Conservation (phyloP, 2,888 invertebrate genomes). For the Capitulum mitella region DNA sequence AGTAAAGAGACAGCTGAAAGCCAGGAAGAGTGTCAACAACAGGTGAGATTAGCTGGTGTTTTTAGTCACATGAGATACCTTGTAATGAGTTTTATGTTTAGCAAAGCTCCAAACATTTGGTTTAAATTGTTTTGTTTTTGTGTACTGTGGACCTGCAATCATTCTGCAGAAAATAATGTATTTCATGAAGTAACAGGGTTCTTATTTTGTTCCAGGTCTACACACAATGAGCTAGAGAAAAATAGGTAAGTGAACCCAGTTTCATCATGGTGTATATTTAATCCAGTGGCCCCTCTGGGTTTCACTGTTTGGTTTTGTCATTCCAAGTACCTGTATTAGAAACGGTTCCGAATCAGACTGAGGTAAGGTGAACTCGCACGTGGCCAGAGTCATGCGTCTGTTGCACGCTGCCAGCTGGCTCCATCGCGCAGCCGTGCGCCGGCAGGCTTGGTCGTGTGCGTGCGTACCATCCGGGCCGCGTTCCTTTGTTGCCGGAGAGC, state of each 20-base stretch:
- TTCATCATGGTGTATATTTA: not conserved
- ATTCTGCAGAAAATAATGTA: too few relatives aligned
- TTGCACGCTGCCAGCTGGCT: not conserved
- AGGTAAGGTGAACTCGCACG: not conserved
- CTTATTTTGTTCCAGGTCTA: not conserved
- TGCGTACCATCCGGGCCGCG: not conserved
- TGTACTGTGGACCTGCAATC: too few relatives aligned
- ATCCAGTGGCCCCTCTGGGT: too few relatives aligned
- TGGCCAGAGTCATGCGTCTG: not conserved
- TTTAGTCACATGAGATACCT: too few relatives aligned
- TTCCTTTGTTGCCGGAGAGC: not conserved
- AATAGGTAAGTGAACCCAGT: not conserved
- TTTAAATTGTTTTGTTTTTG: too few relatives aligned
- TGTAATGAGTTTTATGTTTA: too few relatives aligned
- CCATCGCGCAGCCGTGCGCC: not conserved
- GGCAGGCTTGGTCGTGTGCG: too few relatives aligned
- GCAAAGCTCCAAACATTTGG: too few relatives aligned
- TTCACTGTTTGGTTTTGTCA: not conserved
- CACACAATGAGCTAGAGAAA: constrained; percentile 9
- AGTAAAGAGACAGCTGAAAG: not conserved
- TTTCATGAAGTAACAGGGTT: too few relatives aligned
- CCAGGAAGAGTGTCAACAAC: not conserved
- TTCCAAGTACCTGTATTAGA: not conserved
- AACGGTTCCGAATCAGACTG: not conserved
- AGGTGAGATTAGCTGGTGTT: too few relatives aligned